These are phyloP conservation scores for Oryzias melastigma DNA, from an alignment of 2,113 vertebrate genomes.

Conservation along the genomic window DNA sequence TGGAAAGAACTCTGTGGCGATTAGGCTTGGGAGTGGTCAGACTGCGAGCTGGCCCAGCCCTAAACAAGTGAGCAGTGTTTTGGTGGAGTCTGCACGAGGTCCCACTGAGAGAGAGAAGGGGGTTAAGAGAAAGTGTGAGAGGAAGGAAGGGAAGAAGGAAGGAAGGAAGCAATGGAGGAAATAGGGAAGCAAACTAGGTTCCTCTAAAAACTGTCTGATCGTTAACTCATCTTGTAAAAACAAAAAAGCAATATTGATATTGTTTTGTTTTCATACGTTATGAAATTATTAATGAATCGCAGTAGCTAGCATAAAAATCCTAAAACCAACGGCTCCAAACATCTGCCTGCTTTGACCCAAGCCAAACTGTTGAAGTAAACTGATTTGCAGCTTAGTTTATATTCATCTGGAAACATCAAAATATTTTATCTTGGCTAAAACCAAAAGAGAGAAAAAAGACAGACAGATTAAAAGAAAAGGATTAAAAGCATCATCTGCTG, in stretches of 20 bases:
- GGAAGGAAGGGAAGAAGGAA: constrained; percentile 30
- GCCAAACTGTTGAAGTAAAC: too few relatives aligned
- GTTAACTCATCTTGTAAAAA: constrained; percentile 26
- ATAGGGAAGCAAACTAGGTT: constrained; percentile 7
- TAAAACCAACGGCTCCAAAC: background rate
- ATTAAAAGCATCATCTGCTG: constrained; percentile 43
- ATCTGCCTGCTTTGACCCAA: too few relatives aligned
- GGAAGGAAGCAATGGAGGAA: constrained; percentile 15
- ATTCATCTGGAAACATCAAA: constrained; percentile 8
- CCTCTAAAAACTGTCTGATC: constrained; percentile 18
- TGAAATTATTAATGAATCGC: background rate
- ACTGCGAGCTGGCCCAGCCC: constrained; percentile 64
- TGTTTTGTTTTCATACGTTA: background rate
- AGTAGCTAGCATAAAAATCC: background rate
- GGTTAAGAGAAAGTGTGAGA: constrained; percentile 34
- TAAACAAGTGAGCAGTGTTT: constrained; percentile 79
- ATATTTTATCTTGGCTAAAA: constrained; percentile 1
- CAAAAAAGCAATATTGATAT: constrained; percentile 9
- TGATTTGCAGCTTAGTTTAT: constrained; percentile 1
- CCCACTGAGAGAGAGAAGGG: constrained; percentile 40
- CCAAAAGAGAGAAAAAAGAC: background rate
- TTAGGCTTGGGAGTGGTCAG: constrained; percentile 75
- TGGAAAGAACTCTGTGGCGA: constrained; percentile 72
- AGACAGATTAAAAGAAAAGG: constrained; percentile 1
- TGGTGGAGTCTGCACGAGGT: constrained; percentile 69